These are phyloP conservation scores for Muscicapa comitata DNA, from an alignment of 2,797 vertebrate species.

Conservation along the genomic window DNA sequence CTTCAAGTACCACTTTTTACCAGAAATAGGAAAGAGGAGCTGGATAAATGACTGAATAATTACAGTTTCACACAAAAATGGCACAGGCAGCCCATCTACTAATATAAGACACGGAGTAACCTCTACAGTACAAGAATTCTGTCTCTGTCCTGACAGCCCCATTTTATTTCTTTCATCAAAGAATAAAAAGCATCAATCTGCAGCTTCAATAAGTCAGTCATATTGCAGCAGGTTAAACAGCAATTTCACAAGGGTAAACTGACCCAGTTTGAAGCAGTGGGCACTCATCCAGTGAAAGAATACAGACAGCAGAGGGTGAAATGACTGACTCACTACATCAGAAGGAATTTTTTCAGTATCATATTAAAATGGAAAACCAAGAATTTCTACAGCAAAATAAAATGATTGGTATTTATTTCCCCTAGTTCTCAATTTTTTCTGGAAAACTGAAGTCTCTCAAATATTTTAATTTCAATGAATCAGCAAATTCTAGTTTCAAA, in stretches of 20 bases:
- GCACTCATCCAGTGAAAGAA: conserved; percentile 13
- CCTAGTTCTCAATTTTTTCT: not conserved
- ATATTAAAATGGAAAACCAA: not conserved
- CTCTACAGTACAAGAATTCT: not conserved
- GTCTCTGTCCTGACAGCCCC: not conserved
- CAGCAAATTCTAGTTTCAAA: not conserved
- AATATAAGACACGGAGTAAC: not conserved
- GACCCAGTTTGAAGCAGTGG: conserved; percentile 2
- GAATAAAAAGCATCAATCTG: conserved; percentile 18
- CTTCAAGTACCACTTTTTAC: not conserved
- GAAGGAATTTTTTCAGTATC: not conserved
- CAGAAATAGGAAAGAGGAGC: not conserved
- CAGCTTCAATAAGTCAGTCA: not conserved
- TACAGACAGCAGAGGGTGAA: not conserved
- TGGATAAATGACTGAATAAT: not conserved
- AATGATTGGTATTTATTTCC: not conserved
- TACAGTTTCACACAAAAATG: not conserved
- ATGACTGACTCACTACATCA: not conserved
- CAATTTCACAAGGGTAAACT: conserved; percentile 40
- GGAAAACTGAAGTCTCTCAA: not conserved
- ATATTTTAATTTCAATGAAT: not conserved
- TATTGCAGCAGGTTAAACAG: conserved; percentile 9
- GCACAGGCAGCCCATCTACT: not conserved
- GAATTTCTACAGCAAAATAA: not conserved
- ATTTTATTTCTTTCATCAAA: not conserved